Conservation (phyloP, 2,113 vertebrate genomes). For the Silurus meridionalis region DNA sequence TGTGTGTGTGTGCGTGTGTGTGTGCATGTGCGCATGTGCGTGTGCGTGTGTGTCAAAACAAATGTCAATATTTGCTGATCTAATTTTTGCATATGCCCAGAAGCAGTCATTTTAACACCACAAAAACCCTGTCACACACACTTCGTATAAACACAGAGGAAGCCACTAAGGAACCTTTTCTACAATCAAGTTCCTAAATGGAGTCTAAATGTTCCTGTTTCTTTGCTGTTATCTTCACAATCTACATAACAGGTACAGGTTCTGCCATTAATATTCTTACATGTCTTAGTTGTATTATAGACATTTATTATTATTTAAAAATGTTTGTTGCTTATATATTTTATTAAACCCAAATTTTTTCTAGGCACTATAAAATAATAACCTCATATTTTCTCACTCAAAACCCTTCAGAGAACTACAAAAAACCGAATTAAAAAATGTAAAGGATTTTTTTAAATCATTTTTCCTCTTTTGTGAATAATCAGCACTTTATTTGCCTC, state of each 20-base stretch:
- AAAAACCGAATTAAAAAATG: not conserved
- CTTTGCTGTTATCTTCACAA: not conserved
- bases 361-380: not conserved
- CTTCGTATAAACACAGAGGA: not conserved
- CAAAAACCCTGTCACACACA: not conserved
- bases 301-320: not conserved
- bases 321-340: not conserved
- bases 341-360: not conserved
- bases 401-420: not conserved
- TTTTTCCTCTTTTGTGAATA: too few relatives aligned
- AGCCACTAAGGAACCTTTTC: not conserved
- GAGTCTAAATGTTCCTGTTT: slow-evolving; percentile 4
- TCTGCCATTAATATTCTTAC: slow-evolving; percentile 4
- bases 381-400: not conserved
- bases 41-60: not conserved
- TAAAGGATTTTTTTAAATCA: too few relatives aligned
- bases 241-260: slow-evolving; percentile 35
- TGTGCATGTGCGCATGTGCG: not conserved
- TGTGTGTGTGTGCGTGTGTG: slow-evolving; percentile 7
- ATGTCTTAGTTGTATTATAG: not conserved
- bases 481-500: not conserved
- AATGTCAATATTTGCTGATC: slow-evolving; percentile 60
- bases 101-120: not conserved
- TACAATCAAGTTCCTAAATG: slow-evolving; percentile 29
- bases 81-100: slow-evolving; percentile 14